Base-by-base conservation (phyloP, 2,888 invertebrate species). In the Lasioglossum figueresi region DNA sequence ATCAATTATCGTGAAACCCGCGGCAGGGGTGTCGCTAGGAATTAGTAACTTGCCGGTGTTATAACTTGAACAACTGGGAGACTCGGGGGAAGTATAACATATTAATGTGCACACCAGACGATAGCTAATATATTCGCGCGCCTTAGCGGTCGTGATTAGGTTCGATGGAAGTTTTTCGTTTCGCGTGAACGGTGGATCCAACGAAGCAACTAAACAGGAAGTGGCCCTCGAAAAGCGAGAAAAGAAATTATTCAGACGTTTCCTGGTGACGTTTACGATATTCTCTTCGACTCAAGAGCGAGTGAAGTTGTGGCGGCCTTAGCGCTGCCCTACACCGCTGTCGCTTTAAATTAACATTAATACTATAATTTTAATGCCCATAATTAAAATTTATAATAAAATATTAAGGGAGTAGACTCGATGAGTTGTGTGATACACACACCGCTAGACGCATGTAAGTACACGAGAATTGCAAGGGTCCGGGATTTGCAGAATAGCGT, bases 1-100 rank as follows among this genome's bases (percentile, higher is more conserved):
- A 85, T 85, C 85, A 77, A 77, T 85, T 85, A 85, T 80, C 59
- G 68, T 76, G 74, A 31, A n/a, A 16, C 71, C 19, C n/a, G 63
- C 10, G 34, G 59, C 73, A 27, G 37, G 59, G 27, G 70, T 72
- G 79, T 85, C 72, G 59, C 74, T 14, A 19, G 52, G 74, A 85
- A 85, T 85, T 85, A 80, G 76, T 23, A 80, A 85, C 73, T 74
- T 85, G 59, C 73, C 70, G 73, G 4, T 76, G 27, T 76, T 74
- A 74, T 74, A 85, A 80, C 76, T 85, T 34, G 70, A 77, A 85
- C 76, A 80, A 84, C 76, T 72, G 27, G 16, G 27, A 80, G 40
- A 37, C 37, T 37, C 52, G 45, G 52, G 52, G n/a, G 52, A 73
- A 80, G 48, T 75, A 72, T 80, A 80, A 80, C 77, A 71, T 85